phyloP scores from a whole-genome alignment of 2,113 vertebrate species.

The Trachemys scripta region DNA sequence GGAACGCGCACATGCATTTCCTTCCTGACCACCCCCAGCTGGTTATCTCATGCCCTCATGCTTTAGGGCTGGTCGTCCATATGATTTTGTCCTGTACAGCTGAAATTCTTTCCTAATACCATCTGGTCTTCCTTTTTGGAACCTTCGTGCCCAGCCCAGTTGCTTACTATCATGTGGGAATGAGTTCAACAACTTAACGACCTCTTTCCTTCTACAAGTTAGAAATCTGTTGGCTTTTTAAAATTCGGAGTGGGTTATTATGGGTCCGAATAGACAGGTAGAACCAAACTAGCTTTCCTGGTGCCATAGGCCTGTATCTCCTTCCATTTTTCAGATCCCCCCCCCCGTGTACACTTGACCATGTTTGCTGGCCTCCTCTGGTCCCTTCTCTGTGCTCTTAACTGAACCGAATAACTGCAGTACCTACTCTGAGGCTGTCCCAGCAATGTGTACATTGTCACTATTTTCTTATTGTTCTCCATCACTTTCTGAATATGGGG shows the following conservation, averaged over 20 bases:
- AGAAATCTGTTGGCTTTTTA: not conserved
- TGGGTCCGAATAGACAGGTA: not conserved
- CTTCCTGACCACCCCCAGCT: not conserved
- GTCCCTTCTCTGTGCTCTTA: not conserved
- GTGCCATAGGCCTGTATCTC: not conserved
- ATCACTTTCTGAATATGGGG: not conserved
- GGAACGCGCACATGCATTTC: not conserved
- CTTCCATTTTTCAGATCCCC: not conserved
- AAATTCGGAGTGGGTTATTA: not conserved
- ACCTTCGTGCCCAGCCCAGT: not conserved
- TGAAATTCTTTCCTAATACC: not conserved
- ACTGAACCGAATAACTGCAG: not conserved
- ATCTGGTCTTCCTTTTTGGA: not conserved
- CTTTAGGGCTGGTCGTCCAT: not conserved
- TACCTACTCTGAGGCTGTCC: not conserved
- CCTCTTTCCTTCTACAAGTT: not conserved
- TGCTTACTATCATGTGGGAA: not conserved
- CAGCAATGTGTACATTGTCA: not conserved
- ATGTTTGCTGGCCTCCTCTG: not conserved
- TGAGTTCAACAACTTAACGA: not conserved
- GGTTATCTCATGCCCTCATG: not conserved
- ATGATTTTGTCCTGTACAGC: not conserved
- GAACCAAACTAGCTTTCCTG: not conserved
- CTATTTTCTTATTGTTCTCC: not conserved
- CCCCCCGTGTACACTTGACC: not conserved